A percentile compares a stretch with the other conserved stretches of the same genome.
phyloP scores from a whole-genome alignment of 2,888 invertebrate genomes.

The Andrena camellia region DNA sequence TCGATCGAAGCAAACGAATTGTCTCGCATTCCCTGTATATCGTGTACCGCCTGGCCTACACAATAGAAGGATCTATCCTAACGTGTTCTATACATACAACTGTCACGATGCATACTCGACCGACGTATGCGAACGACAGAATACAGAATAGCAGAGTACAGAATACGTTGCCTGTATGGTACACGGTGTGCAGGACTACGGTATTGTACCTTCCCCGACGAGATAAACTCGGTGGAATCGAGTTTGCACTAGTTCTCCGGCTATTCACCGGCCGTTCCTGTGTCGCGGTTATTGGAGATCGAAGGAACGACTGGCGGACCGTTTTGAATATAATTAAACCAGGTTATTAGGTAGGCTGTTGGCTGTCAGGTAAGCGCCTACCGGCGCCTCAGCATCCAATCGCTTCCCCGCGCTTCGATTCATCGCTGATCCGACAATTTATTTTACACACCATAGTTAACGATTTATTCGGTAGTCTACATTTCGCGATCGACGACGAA shows the following conservation, averaged over 20 bases:
- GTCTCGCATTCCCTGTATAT: background rate
- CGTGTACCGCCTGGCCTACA: background rate
- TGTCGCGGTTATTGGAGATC: constrained; percentile 76
- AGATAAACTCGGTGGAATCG: constrained; percentile 67
- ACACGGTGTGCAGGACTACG: background rate
- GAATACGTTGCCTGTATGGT: no score
- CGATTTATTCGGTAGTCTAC: background rate
- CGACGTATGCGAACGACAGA: constrained; percentile 26
- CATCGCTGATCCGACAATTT: background rate
- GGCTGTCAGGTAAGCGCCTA: background rate
- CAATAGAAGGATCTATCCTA: constrained; percentile 40
- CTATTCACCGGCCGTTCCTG: constrained; percentile 62
- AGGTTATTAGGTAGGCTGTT: constrained; percentile 48
- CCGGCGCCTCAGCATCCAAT: background rate
- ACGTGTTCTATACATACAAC: constrained; percentile 25
- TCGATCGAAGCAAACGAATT: background rate
- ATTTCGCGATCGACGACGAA: no score
- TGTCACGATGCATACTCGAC: constrained; percentile 27
- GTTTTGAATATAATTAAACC: constrained; percentile 77
- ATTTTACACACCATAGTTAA: background rate
- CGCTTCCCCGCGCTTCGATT: background rate
- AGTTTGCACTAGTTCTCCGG: constrained; percentile 77
- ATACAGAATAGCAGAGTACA: background rate
- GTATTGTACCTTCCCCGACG: constrained; percentile 38
- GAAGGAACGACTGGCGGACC: constrained; percentile 59